Conservation (phyloP, 1,140 invertebrate genomes). For the Trichomalopsis sarcophagae region DNA sequence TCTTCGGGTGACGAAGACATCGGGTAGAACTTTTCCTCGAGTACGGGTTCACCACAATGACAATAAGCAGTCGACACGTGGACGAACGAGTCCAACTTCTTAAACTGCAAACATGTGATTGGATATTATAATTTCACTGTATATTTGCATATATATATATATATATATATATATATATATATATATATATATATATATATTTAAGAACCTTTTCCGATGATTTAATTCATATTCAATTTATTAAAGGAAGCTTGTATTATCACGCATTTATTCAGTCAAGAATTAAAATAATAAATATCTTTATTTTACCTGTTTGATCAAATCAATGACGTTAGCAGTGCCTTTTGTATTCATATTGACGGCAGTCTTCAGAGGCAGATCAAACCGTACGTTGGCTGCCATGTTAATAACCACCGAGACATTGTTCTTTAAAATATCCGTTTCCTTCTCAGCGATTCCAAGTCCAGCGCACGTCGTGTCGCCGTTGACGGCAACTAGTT, state of each 20-base stretch:
- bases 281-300: neutral
- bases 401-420: slow-evolving; percentile 92
- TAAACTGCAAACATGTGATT: slow-evolving; percentile 55
- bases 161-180: neutral
- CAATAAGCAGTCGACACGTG: slow-evolving; percentile 91
- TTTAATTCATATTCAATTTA: too few species aligned
- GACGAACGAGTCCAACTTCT: slow-evolving; percentile 75
- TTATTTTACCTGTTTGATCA: slow-evolving; percentile 70
- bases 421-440: slow-evolving; percentile 75
- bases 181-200: neutral
- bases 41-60: slow-evolving; percentile 81
- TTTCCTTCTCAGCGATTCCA: slow-evolving; percentile 77
- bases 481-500: slow-evolving; percentile 70
- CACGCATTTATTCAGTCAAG: too few species aligned
- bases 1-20: slow-evolving; percentile 83
- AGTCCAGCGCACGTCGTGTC: slow-evolving; percentile 74
- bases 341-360: slow-evolving; percentile 75
- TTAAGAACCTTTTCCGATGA: neutral
- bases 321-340: slow-evolving; percentile 70
- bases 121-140: neutral
- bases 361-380: slow-evolving; percentile 73
- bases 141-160: neutral
- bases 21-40: slow-evolving; percentile 82
- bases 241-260: too few species aligned
- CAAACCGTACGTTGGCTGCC: slow-evolving; percentile 88